phyloP scores from a whole-genome alignment of 1,140 invertebrate species.

The Eumeta japonica region DNA sequence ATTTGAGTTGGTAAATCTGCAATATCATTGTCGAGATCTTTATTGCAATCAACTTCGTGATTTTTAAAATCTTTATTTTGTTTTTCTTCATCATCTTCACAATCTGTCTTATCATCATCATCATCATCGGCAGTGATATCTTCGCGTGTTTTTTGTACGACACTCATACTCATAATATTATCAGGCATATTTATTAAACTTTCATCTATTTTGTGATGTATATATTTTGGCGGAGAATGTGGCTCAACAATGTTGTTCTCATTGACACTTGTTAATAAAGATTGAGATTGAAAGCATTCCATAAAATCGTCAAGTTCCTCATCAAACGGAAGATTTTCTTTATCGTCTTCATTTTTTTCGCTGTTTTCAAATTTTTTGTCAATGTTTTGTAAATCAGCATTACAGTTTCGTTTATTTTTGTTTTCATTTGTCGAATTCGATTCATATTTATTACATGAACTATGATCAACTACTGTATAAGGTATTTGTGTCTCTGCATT shows the following conservation, averaged over 20 bases:
- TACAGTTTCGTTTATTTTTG: slow-evolving; percentile 8
- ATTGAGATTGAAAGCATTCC: slow-evolving; percentile 32
- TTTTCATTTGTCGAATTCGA: too few relatives aligned
- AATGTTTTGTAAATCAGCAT: slow-evolving; percentile 7
- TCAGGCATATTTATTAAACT: too few relatives aligned
- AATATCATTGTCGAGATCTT: slow-evolving; percentile 1
- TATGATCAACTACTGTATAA: too few relatives aligned
- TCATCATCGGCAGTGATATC: too few relatives aligned
- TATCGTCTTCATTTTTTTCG: slow-evolving; percentile 26
- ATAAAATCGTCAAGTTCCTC: slow-evolving; percentile 23
- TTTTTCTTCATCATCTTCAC: slow-evolving; percentile 21
- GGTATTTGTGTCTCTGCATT: too few relatives aligned
- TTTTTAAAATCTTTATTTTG: slow-evolving; percentile 14
- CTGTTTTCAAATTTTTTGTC: slow-evolving; percentile 5
- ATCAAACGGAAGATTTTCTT: slow-evolving; percentile 37
- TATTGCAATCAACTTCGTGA: too few relatives aligned
- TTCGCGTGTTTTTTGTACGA: too few relatives aligned
- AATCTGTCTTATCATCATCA: slow-evolving; percentile 32
- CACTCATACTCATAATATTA: too few relatives aligned
- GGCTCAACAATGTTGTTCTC: too few relatives aligned
- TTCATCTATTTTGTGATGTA: too few relatives aligned
- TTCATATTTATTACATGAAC: too few relatives aligned
- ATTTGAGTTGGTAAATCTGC: slow-evolving; percentile 13
- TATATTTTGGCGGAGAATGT: too few relatives aligned
- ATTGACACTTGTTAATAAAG: slow-evolving; percentile 26